Base-by-base conservation (phyloP, 2,888 invertebrate genomes). In the Augiades crinisus region DNA sequence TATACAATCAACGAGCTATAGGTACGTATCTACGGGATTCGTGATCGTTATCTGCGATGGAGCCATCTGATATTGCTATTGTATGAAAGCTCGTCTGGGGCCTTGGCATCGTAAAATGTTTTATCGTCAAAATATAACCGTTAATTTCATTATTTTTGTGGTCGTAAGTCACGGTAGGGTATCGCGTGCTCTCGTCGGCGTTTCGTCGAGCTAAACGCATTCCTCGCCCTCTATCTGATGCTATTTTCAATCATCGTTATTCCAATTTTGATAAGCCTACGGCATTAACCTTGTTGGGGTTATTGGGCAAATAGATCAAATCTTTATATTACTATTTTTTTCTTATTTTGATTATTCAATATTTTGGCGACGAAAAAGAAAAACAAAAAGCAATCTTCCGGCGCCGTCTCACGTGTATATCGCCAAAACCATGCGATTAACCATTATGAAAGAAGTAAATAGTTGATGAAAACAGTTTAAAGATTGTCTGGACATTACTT, bases 71-170 rank as follows among this genome's bases (percentile, higher is more conserved):
- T 43, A 43, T 30, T 43, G 19, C 30, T 30, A 12, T 31, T 43
- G 12, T 43, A 30, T 30, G 17, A 36, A 19, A 17, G 16, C 34
- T 13, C 31, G 43, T 12, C 21, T 19, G 22, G 50, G 56, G 53
- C 59, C 61, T n/a, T n/a, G 62, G 66, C 61, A 61, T 58, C 63
- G 62, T 67, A 67, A 60, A 64, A 55, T 57, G 58, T 68, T 72
- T 67, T 63, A 68, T 62, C 61, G 58, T 58, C 60, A 58, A 68
- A 70, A 72, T 70, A 73, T 64, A 19, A 70, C 70, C 67, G 61
- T 69, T 83, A 79, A 85, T 81, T 82, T 83, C 75, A 84, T 84
- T 79, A 81, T 75, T 75, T 78, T 76, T 74, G 76, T 70, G 70
- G 67, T 68, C 70, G 67, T 73, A 71, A 78, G 63, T 72, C 65